Evolutionary conservation across 2,113 vertebrate species (phyloP).

Genomic region (Lontra canadensis): DNA sequence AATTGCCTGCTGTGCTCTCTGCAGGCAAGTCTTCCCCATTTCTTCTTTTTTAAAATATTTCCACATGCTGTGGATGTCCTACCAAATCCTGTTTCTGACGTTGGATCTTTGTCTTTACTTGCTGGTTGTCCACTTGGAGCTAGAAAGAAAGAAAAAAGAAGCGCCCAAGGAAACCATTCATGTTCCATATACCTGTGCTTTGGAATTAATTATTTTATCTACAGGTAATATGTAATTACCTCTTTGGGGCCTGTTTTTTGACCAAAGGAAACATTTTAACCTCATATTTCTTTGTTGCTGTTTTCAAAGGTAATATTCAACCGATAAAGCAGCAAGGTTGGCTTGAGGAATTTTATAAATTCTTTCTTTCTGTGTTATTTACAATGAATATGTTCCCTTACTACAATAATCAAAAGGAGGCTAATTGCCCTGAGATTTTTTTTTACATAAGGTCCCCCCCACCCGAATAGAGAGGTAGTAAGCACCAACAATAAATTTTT

Average conservation of each 20-base stretch:
- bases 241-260: background rate
- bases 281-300: background rate
- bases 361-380: background rate
- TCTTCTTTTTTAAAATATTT: background rate
- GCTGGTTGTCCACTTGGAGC: background rate
- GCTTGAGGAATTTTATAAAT: background rate
- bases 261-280: background rate
- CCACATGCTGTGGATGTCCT: background rate
- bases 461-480: background rate
- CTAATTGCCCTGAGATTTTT: background rate
- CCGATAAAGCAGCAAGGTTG: background rate
- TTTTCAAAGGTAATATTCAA: background rate
- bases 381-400: background rate
- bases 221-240: background rate
- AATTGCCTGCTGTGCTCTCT: background rate
- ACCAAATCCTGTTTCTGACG: background rate
- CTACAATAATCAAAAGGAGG: background rate
- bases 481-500: background rate
- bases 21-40: accelerated
- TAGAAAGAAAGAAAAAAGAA: background rate
- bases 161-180: background rate
- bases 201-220: background rate
- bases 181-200: background rate
- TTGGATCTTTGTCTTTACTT: background rate
- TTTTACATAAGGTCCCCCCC: background rate